Percentiles rank a stretch among this genome's conserved stretches.
phyloP scores from a whole-genome alignment of 2,888 invertebrate genomes.

The Rhopalosiphum nymphaeae region DNA sequence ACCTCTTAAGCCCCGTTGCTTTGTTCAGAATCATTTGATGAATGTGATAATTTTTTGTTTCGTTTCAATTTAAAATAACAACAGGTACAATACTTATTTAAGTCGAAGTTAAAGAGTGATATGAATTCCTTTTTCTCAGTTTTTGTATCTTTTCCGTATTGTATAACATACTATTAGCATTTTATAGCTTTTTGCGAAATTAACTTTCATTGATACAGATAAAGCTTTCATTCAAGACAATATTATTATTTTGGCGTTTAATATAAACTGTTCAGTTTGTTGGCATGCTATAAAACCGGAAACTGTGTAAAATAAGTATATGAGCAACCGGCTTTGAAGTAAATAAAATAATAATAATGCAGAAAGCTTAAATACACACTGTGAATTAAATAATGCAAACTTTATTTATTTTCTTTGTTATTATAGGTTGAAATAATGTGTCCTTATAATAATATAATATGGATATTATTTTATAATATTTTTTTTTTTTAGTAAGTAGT shows the following conservation, averaged over 20 bases:
- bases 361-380: constrained; percentile 14
- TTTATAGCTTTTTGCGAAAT: constrained; percentile 10
- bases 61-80: neutral
- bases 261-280: neutral
- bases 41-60: neutral
- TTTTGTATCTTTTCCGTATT: neutral
- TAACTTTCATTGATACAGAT: constrained; percentile 10
- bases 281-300: neutral
- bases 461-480: neutral
- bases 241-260: neutral
- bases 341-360: constrained; percentile 30
- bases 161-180: neutral
- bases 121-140: neutral
- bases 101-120: neutral
- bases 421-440: neutral
- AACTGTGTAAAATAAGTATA: neutral
- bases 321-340: constrained; percentile 7
- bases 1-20: neutral
- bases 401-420: neutral
- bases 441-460: neutral
- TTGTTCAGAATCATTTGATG: neutral
- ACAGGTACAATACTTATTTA: neutral
- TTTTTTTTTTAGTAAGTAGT: neutral
- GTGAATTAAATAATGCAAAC: constrained; percentile 1
- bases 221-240: neutral